These are phyloP conservation scores for Sterrhoptilus dennistouni DNA, from an alignment of 2,113 vertebrate species.

Conservation along the genomic window DNA sequence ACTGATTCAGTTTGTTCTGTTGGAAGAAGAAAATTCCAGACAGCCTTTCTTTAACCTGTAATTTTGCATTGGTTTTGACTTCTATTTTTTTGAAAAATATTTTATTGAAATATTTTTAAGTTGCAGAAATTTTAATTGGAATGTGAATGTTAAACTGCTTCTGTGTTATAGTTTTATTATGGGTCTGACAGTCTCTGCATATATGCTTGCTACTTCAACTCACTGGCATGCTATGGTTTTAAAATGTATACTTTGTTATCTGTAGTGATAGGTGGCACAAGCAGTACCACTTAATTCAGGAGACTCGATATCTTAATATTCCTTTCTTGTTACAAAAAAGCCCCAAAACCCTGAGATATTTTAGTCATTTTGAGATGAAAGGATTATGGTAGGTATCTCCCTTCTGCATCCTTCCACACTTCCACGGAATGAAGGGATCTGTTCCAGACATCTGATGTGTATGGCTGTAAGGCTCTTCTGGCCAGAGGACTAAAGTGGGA, in stretches of 20 bases:
- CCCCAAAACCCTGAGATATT: background rate
- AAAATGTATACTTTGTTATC: background rate
- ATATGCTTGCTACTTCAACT: background rate
- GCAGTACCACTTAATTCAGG: background rate
- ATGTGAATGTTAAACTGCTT: background rate
- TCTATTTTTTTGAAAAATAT: background rate
- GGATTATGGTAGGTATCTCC: background rate
- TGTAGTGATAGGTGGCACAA: background rate
- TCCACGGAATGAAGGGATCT: background rate
- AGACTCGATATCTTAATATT: background rate
- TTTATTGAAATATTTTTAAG: constrained; percentile 20
- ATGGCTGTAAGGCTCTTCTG: background rate
- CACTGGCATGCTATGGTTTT: background rate
- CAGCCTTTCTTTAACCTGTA: background rate
- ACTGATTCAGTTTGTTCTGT: background rate
- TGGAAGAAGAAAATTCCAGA: constrained; percentile 1
- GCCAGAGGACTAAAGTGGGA: background rate
- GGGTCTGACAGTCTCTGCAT: background rate
- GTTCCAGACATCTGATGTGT: rapidly evolving
- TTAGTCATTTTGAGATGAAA: background rate
- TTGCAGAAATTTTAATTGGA: constrained; percentile 12
- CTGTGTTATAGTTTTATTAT: background rate
- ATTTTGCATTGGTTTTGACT: background rate
- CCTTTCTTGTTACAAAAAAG: background rate
- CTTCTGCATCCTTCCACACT: background rate